Percentiles rank a stretch among this genome's conserved stretches.
Evolutionary conservation across 1,140 invertebrate genomes (phyloP).

Genomic region (Bombus confusus): DNA sequence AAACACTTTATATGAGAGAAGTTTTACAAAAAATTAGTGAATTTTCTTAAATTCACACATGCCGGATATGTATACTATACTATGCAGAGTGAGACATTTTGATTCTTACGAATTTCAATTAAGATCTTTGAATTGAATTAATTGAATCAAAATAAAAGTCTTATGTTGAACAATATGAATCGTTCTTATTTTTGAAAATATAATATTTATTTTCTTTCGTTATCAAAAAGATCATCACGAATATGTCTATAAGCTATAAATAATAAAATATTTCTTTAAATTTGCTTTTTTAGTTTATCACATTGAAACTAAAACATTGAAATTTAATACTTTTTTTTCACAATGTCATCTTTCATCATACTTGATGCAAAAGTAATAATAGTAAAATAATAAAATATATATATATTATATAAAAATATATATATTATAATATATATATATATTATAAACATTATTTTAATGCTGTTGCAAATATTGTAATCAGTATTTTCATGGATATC

Average conservation of each 20-base stretch:
- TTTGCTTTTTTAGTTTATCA: not conserved
- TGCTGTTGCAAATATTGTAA: not conserved
- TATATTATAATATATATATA: not conserved
- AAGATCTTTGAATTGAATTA: not conserved
- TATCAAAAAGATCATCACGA: not conserved
- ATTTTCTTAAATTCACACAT: conserved; percentile 39
- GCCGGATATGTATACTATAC: conserved; percentile 40
- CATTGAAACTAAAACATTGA: not conserved
- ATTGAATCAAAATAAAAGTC: conserved; percentile 12
- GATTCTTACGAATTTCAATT: conserved; percentile 12
- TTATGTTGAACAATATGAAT: conserved; percentile 1
- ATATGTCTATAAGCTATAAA: not conserved
- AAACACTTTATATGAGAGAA: conserved; percentile 44
- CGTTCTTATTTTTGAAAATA: conserved; percentile 8
- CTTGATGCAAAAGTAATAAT: not conserved
- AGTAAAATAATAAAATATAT: not conserved
- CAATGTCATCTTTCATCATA: not conserved
- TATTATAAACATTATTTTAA: not conserved
- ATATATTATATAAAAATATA: not conserved
- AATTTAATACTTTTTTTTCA: not conserved
- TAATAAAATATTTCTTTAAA: no score
- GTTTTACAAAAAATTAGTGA: conserved; percentile 40
- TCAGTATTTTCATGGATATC: not conserved
- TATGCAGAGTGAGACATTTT: conserved; percentile 52
- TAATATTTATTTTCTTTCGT: not conserved